These are phyloP conservation scores for Catamblyrhynchus diadema DNA, from an alignment of 2,797 vertebrate genomes.

Conservation along the genomic window DNA sequence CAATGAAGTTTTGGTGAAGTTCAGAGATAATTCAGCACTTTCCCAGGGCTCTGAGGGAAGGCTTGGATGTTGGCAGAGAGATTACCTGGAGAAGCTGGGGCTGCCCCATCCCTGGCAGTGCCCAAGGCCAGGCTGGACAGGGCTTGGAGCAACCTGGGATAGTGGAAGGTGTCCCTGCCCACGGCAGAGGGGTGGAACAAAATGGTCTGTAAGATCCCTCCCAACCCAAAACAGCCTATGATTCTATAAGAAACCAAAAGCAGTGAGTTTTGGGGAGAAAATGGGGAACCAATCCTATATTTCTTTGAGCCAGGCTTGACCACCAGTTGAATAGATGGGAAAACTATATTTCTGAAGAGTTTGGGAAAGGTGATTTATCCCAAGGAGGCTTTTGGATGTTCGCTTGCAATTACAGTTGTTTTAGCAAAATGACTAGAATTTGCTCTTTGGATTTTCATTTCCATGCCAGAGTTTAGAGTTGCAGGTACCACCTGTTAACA, in stretches of 20 bases:
- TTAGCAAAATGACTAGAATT: conserved; percentile 11
- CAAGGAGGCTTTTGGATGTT: neutral
- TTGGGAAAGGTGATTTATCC: neutral
- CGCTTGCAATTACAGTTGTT: conserved; percentile 16
- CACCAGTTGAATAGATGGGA: neutral
- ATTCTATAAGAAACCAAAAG: neutral
- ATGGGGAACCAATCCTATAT: neutral
- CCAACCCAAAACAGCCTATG: neutral
- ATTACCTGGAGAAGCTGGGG: neutral
- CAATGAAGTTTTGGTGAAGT: neutral
- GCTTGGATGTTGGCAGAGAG: neutral
- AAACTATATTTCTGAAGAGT: neutral
- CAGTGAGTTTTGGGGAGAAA: neutral
- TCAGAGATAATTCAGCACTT: neutral
- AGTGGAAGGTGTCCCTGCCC: neutral
- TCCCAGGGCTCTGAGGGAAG: neutral
- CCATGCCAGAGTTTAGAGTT: conserved; percentile 57
- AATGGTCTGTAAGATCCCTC: neutral
- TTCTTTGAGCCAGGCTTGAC: neutral
- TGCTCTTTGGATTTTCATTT: conserved; percentile 44
- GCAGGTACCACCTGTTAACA: conserved; percentile 69
- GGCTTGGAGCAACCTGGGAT: neutral
- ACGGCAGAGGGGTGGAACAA: neutral
- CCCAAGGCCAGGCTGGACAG: neutral
- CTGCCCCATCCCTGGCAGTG: neutral